These are phyloP conservation scores for Mimachlamys varia DNA, from an alignment of 2,888 invertebrate genomes.

Conservation along the genomic window DNA sequence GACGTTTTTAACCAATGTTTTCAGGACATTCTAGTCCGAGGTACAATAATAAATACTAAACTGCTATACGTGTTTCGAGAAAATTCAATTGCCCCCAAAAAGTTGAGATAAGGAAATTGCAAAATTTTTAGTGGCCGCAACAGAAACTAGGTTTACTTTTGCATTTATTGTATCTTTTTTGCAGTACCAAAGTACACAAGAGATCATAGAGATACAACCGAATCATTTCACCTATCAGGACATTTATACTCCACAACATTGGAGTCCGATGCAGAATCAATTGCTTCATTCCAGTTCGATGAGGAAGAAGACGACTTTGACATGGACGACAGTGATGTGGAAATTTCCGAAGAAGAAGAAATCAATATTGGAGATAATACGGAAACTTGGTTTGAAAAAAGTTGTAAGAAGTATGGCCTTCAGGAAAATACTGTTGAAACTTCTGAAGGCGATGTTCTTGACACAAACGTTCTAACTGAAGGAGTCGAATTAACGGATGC, in stretches of 20 bases:
- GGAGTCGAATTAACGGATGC: background rate
- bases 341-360: background rate
- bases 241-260: background rate
- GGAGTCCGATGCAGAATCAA: background rate
- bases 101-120: no score
- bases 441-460: background rate
- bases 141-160: no score
- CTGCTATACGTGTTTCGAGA: no score
- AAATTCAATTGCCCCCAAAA: no score
- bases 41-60: no score
- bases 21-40: no score
- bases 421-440: background rate
- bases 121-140: no score
- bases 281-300: background rate
- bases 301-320: background rate
- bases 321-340: background rate
- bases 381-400: conserved; percentile 17
- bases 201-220: background rate
- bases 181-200: background rate
- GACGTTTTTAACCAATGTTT: no score
- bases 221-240: background rate
- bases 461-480: background rate
- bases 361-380: background rate
- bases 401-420: background rate
- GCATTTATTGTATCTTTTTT: background rate